Evolutionary conservation across 2,888 invertebrate species (phyloP), one percentile per base, ranked within the genome.

Genomic region (Hyppa rectilinea): DNA sequence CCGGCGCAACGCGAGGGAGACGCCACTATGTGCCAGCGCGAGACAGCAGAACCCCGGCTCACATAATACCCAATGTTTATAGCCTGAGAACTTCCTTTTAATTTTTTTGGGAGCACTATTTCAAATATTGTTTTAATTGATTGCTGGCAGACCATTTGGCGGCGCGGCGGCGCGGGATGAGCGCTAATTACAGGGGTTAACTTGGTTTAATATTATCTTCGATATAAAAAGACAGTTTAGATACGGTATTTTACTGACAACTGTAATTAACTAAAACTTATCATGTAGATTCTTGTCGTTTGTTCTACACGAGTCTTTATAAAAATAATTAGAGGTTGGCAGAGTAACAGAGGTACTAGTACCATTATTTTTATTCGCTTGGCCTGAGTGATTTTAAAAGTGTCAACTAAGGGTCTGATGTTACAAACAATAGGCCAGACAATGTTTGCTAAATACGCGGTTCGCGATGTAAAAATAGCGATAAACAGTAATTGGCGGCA

Each of bases 41-140:
- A 84, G 89, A 89, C 20, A 65, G 60, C 67, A 49, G 56, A 47
- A 83, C 52, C 78, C n/a, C 76, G 72, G 86, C 88, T 89, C 89
- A 88, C 88, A 92, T 92, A 92, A 94, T 87, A 92, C 88, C 89
- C 90, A 92, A 93, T 92, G 93, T 94, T 95, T 94, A 94, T 94
- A 91, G 92, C 92, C 89, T 86, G 88, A 92, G 90, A 90, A 92
- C 91, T 92, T 91, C 93, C 93, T 92, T 94, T 94, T 92, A 89
- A 89, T 88, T 93, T 94, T 95, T 95, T 94, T 93, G 87, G 90
- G 87, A 89, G 90, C 92, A 94, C 92, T 93, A 95, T 95, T 95
- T 94, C 94, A 95, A 95, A 95, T 95, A 95, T 95, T 95, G 95
- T 95, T 95, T 95, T 95, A 95, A 95, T 95, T 94, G 95, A 95